Percentiles rank a stretch among this genome's conserved stretches.
These are phyloP conservation scores for Apodemus speciosus DNA, from an alignment of 2,113 vertebrate genomes.

Conservation along the genomic window DNA sequence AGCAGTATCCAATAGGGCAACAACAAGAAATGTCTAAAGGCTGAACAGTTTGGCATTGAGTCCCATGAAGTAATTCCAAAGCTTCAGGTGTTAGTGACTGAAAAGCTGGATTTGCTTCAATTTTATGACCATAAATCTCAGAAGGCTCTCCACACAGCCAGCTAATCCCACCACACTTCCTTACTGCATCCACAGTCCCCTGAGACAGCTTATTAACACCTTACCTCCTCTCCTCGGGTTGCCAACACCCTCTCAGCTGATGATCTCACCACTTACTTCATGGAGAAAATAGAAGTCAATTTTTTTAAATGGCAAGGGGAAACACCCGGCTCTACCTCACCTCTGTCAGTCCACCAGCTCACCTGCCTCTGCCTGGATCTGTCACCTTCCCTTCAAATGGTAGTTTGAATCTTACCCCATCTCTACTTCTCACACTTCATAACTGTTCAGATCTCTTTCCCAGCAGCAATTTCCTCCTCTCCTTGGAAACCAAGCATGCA, in stretches of 20 bases:
- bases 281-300: conserved; percentile 1
- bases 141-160: conserved; percentile 55
- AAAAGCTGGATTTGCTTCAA: conserved; percentile 66
- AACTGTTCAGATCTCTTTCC: neutral
- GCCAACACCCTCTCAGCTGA: conserved; percentile 23
- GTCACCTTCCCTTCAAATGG: neutral
- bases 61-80: conserved; percentile 47
- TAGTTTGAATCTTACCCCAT: neutral
- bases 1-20: conserved; percentile 54
- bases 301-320: neutral
- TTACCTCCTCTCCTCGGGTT: conserved; percentile 42
- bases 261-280: neutral
- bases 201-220: conserved; percentile 47
- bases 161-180: conserved; percentile 34
- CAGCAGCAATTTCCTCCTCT: neutral
- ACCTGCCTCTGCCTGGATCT: neutral
- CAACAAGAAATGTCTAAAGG: conserved; percentile 35
- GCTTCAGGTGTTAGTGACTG: conserved; percentile 59
- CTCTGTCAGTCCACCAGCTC: neutral
- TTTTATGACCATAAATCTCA: conserved; percentile 62
- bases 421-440: neutral
- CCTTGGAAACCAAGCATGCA: neutral
- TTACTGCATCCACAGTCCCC: neutral
- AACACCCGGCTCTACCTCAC: neutral
- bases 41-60: conserved; percentile 33